Percentiles rank a stretch among this genome's conserved stretches.
Evolutionary conservation across 2,113 vertebrate genomes (phyloP).

Genomic region (Bucco capensis): DNA sequence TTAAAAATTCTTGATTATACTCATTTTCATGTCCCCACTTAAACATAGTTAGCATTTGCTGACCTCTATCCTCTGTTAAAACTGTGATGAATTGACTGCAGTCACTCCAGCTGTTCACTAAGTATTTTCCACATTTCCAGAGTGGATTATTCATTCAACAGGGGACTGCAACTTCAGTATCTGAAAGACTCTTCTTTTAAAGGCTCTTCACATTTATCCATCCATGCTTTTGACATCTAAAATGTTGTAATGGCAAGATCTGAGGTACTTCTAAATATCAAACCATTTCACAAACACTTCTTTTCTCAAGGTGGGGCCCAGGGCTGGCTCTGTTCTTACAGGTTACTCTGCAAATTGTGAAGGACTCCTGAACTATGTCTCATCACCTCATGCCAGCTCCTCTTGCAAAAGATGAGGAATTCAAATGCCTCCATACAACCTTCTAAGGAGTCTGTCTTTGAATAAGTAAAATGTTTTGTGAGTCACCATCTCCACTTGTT

Average conservation of each 20-base stretch:
- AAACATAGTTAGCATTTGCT: slow-evolving; percentile 57
- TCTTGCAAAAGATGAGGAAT: background rate
- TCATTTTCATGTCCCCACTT: slow-evolving; percentile 50
- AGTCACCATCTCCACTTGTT: background rate
- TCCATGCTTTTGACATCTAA: background rate
- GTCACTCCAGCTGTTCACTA: slow-evolving; percentile 60
- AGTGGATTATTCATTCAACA: slow-evolving; percentile 37
- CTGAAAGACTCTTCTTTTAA: background rate
- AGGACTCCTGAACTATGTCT: background rate
- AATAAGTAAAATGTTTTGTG: background rate
- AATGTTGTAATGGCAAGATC: background rate
- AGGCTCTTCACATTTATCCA: slow-evolving; percentile 1
- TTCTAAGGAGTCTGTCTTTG: background rate
- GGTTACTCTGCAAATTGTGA: background rate
- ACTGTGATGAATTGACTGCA: slow-evolving; percentile 33
- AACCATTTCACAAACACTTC: background rate
- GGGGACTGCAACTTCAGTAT: background rate
- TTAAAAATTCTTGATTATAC: slow-evolving; percentile 56
- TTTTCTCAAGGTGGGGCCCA: background rate
- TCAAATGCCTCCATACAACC: background rate
- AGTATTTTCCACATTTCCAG: slow-evolving; percentile 39
- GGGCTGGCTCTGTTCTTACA: background rate
- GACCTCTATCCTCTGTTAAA: slow-evolving; percentile 43
- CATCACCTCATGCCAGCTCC: background rate
- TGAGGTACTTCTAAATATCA: slow-evolving; percentile 1